Evolutionary conservation across 1,140 invertebrate genomes (phyloP).

Genomic region (Plodia interpunctella): DNA sequence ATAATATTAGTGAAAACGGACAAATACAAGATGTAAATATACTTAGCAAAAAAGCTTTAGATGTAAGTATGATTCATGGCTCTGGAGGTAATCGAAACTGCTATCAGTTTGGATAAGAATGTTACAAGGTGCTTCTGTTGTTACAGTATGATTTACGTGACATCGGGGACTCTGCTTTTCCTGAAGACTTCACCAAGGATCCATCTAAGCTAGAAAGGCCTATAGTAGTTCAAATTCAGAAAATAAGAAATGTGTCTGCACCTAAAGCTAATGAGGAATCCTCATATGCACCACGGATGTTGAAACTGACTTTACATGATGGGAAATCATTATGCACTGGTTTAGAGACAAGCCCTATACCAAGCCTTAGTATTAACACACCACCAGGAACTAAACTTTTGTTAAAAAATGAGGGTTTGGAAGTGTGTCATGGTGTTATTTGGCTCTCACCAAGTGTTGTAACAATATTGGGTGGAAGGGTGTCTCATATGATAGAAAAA

Average conservation of each 20-base stretch:
- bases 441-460: constrained; percentile 82
- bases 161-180: constrained; percentile 80
- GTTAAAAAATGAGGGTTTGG: constrained; percentile 74
- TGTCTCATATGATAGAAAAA: constrained; percentile 89
- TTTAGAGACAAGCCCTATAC: constrained; percentile 83
- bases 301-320: constrained; percentile 91
- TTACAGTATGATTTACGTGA: constrained; percentile 89
- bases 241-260: constrained; percentile 90
- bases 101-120: background rate
- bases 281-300: constrained; percentile 85
- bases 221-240: constrained; percentile 91
- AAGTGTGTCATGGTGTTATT: constrained; percentile 83
- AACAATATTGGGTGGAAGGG: constrained; percentile 87
- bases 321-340: constrained; percentile 87
- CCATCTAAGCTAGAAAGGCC: constrained; percentile 81
- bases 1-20: constrained; percentile 81
- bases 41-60: constrained; percentile 82
- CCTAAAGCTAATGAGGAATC: constrained; percentile 95
- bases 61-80: constrained; percentile 80
- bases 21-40: constrained; percentile 79
- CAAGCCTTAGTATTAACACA: constrained; percentile 83
- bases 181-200: constrained; percentile 78
- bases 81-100: constrained; percentile 1
- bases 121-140: constrained; percentile 23
- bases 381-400: constrained; percentile 87